Base-by-base conservation (phyloP, 2,113 vertebrate genomes). In the Tragelaphus imberbis region DNA sequence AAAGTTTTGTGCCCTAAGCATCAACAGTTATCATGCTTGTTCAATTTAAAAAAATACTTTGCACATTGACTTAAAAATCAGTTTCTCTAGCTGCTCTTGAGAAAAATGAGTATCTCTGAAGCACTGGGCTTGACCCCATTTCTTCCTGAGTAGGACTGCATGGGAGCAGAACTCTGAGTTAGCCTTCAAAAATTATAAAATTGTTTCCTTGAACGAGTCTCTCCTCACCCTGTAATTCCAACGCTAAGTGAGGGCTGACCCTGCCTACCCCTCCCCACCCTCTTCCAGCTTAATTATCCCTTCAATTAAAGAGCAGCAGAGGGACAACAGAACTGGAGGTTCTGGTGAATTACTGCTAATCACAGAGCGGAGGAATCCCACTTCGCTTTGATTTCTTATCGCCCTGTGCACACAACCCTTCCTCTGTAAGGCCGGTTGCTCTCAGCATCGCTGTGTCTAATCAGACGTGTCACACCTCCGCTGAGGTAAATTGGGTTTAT, bases 401-500 rank as follows among this genome's bases (percentile, higher is more conserved):
- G 13, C 88, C 81, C 53, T 0, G 0, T 13, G 40, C 94, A 95
- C 95, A 98, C 58, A 97, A 14, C 90, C 89, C 55, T 93, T 53
- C n/a, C 63, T 90, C 49, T 53, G 28, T 36, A 65, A 98, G 92
- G 88, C 96, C 44, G 71, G 94, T 90, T 95, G 95, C 75, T 96
- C 63, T 59, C 77, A 85, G 84, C 55, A 0, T 95, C 51, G 12
- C 91, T 94, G 91, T 97, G 93, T 98, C 97, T 98, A 98, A 98
- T 98, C 98, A 99, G 97, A 98, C 0, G 0, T 98, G 98, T 98
- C 98, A 98, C 93, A 98, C 98, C 96, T 98, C 96, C 90, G 87
- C 93, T 82, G 97, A 98, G 95, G 97, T 98, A 98, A 98, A 98
- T 98, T 98, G 1, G 88, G 96, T 98, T 98, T 99, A 98, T 98